Percentiles rank a stretch among this genome's conserved stretches.
phyloP scores from a whole-genome alignment of 2,113 vertebrate species.

The Apteryx mantelli region DNA sequence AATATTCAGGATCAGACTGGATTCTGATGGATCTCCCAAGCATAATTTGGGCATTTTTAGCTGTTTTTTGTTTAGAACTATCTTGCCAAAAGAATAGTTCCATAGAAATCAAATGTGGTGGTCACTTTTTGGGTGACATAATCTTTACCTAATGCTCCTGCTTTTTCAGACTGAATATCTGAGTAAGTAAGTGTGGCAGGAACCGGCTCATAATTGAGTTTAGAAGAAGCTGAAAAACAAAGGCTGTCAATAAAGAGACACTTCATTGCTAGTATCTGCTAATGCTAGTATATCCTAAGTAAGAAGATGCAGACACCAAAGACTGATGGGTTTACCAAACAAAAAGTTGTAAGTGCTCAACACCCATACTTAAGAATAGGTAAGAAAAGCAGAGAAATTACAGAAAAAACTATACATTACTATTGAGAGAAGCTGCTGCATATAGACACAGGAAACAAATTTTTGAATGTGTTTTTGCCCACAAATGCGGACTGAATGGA shows the following conservation, averaged over 20 bases:
- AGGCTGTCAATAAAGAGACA: not conserved
- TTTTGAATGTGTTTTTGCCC: not conserved
- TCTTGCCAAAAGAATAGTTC: not conserved
- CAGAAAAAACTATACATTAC: not conserved
- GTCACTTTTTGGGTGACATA: not conserved
- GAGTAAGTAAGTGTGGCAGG: not conserved
- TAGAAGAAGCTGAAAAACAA: not conserved
- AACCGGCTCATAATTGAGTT: not conserved
- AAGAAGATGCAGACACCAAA: not conserved
- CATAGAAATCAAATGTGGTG: not conserved
- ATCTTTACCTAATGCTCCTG: not conserved
- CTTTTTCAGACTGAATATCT: not conserved
- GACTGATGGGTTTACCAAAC: not conserved
- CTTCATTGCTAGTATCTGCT: not conserved
- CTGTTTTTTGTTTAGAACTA: not conserved
- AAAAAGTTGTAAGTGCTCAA: not conserved
- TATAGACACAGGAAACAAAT: not conserved
- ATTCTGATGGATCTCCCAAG: not conserved
- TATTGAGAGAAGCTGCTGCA: not conserved
- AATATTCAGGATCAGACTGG: not conserved
- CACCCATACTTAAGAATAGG: not conserved
- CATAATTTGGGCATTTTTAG: not conserved
- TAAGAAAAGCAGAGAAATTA: not conserved
- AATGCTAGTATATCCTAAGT: not conserved
- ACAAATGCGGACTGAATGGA: not conserved